Evolutionary conservation across 2,888 invertebrate genomes (phyloP), one percentile per base, ranked within the genome.

Genomic region (Priocnemis perturbator): DNA sequence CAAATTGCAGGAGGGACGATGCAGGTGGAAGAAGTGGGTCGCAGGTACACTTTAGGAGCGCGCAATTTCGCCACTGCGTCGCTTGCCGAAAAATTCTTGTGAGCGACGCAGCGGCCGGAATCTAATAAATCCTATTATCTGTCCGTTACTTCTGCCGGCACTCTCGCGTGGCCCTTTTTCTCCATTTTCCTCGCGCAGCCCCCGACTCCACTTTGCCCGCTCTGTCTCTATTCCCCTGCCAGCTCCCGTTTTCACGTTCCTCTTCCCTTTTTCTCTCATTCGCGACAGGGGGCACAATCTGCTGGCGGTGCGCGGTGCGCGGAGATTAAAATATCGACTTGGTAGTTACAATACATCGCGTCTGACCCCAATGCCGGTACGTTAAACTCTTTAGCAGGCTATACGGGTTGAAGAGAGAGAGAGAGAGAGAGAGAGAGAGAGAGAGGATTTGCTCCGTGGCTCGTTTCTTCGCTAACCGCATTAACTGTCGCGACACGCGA

Each of bases 271-370:
- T 56, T 74, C 63, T 76, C 67, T 67, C 60, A 37, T 62, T 45
- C 60, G n/a, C 66, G 57, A 64, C 65, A 55, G 64, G 71, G 64
- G 71, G 73, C 73, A 81, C 82, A 81, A 83, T 84, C 78, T 74
- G 66, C 68, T 68, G 71, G 71, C 71, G 77, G 74, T 69, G 55
- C 67, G 66, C 78, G 80, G 78, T 79, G 81, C 82, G 77, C 83
- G 83, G 79, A 85, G 86, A 87, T 87, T 87, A 86, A 87, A 87
- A 87, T 86, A 87, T 87, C 87, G 87, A 85, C 84, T 85, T 74
- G 76, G 76, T 73, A 77, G 74, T 72, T 69, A 78, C 77, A 79
- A 83, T 82, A 79, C 77, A 71, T 76, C 67, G 73, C 74, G 60
- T 77, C 71, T 84, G 82, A 83, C 82, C 82, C 78, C 79, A 70